Percentiles rank a stretch among this genome's conserved stretches.
These are phyloP conservation scores for Astyanax mexicanus DNA, from an alignment of 2,797 vertebrate species.

Conservation along the genomic window DNA sequence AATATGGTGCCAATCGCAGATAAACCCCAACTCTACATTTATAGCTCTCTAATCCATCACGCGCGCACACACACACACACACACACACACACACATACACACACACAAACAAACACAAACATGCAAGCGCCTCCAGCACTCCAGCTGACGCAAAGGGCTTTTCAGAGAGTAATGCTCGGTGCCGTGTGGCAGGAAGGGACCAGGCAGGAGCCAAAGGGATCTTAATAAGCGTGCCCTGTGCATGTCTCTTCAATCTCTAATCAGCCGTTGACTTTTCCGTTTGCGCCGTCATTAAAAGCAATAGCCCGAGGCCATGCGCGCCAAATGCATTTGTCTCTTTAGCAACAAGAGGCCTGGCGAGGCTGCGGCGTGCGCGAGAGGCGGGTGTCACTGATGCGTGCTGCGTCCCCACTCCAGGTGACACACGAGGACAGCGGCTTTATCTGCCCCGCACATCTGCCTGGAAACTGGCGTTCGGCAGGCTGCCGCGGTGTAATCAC, in stretches of 20 bases:
- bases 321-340: conserved; percentile 74
- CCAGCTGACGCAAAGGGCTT: conserved; percentile 55
- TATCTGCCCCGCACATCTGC: conserved; percentile 15
- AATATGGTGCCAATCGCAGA: conserved; percentile 56
- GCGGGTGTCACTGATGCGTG: conserved; percentile 23
- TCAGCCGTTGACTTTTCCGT: conserved; percentile 68
- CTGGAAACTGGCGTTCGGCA: background rate
- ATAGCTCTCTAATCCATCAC: conserved; percentile 56
- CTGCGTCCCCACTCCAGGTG: conserved; percentile 28
- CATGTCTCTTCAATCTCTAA: conserved; percentile 56
- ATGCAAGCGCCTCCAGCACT: conserved; percentile 46
- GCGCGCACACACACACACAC: conserved; percentile 32
- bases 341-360: conserved; percentile 66
- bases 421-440: conserved; percentile 3
- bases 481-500: background rate
- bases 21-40: conserved; percentile 53
- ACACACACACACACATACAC: conserved; percentile 18
- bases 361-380: conserved; percentile 7
- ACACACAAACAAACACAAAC: conserved; percentile 24
- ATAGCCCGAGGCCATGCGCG: conserved; percentile 68
- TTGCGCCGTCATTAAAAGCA: conserved; percentile 66
- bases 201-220: conserved; percentile 44
- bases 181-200: conserved; percentile 42
- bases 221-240: conserved; percentile 47
- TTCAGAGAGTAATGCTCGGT: conserved; percentile 50